Evolutionary conservation across 2,797 vertebrate genomes (phyloP), one percentile per base, ranked within the genome.

Genomic region (Chelon auratus): DNA sequence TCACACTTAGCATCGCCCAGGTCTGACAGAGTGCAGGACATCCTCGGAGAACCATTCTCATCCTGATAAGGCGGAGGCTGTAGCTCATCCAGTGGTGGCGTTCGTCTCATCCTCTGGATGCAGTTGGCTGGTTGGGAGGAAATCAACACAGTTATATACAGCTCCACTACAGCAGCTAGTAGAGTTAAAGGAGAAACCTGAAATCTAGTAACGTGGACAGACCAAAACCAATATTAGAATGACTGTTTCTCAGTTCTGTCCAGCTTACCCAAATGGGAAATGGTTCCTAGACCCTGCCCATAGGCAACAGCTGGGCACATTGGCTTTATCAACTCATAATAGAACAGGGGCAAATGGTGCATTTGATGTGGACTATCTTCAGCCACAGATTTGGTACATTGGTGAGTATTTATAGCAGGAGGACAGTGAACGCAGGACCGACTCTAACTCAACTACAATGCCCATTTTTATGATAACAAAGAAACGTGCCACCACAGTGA

Each of bases 21-120:
- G 90, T 99, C 98, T 0, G 97, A 99, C 47, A 97, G 93, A 0
- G 97, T 98, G 58, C 96, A 98, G 22, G 97, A 98, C 85, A 99
- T 97, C 24, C 96, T 96, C 0, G 96, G 97, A 42, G 98, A 98
- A 20, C 97, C 97, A 10, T 97, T 96, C 86, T 99, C 97, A 55
- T 99, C 98, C 91, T 97, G 97, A 86, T 98, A 99, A 0, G 98
- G 98, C 1, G 97, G 98, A 0, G 98, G 98, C 91, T 99, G 98
- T 55, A 99, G 93, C 86, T 99, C 98, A 59, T 99, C 98, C 84
- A 99, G 91, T 0, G 97, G 97, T 10, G 97, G 98, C 0, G 97
- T 98, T 72, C 95, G 94, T 89, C 97, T 96, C 97, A 99, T 98
- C 84, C 98, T 95, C 93, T 99, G 98, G 88, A 99, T 99, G 89